A percentile compares a stretch with the other conserved stretches of the same genome.
Evolutionary conservation across 2,888 invertebrate genomes (phyloP).

Genomic region (Cheilosia impressa): DNA sequence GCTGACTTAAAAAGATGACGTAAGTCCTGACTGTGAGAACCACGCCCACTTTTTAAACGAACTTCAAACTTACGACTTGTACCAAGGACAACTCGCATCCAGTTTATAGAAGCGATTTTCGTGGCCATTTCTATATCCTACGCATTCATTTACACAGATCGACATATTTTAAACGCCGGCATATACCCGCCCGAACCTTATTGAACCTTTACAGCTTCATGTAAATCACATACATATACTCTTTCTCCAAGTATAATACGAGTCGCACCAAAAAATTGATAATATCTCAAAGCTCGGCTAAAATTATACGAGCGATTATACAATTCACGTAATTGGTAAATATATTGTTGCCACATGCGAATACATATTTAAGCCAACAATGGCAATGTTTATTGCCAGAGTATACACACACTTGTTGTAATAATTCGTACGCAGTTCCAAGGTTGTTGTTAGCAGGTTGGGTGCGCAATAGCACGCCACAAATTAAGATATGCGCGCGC

Average conservation of each 20-base stretch:
- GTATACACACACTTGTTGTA: conserved; percentile 49
- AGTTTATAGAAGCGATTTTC: too few relatives aligned
- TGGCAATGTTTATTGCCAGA: conserved; percentile 68
- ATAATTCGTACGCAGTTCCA: conserved; percentile 66
- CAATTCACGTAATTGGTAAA: conserved; percentile 74
- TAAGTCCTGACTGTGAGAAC: too few relatives aligned
- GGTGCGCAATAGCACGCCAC: conserved; percentile 69
- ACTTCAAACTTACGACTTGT: not conserved
- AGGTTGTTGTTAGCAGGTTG: conserved; percentile 65
- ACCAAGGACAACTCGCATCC: not conserved
- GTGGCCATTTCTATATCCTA: too few relatives aligned
- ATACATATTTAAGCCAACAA: conserved; percentile 64
- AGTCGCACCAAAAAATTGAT: conserved; percentile 32
- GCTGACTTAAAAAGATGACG: too few relatives aligned
- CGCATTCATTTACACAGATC: not conserved
- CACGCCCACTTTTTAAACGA: too few relatives aligned
- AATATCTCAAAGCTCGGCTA: conserved; percentile 38
- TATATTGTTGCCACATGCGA: conserved; percentile 68
- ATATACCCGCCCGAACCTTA: not conserved
- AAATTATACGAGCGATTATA: conserved; percentile 67
- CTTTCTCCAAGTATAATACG: conserved; percentile 42
- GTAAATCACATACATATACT: conserved; percentile 32
- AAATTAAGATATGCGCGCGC: conserved; percentile 50
- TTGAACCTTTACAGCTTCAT: conserved; percentile 18
- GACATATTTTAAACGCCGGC: not conserved